Conservation (phyloP, 2,113 vertebrate genomes). For the Rhegmatorhina hoffmannsi region DNA sequence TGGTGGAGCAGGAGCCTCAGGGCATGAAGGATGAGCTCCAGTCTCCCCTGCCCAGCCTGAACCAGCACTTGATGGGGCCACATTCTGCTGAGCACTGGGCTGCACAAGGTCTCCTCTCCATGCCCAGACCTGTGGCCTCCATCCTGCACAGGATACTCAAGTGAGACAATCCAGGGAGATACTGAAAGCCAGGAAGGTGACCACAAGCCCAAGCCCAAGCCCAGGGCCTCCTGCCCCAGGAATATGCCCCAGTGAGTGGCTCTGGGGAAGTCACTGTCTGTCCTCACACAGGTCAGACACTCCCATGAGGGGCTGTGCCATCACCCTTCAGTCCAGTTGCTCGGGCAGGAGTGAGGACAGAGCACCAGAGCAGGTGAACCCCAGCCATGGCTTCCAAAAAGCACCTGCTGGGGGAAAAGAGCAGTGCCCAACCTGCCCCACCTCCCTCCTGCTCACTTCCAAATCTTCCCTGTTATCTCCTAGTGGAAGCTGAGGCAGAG, state of each 20-base stretch:
- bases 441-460: background rate
- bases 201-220: background rate
- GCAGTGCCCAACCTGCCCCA: background rate
- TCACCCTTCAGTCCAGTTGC: background rate
- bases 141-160: background rate
- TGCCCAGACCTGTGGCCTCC: background rate
- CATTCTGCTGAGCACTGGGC: background rate
- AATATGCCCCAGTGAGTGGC: background rate
- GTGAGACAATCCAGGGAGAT: background rate
- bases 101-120: background rate
- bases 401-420: background rate
- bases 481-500: background rate
- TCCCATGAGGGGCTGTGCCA: background rate
- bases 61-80: background rate
- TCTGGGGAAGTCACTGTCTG: background rate
- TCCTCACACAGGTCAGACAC: background rate
- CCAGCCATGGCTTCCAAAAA: background rate
- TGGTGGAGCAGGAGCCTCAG: background rate
- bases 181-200: background rate
- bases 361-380: background rate
- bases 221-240: background rate
- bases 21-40: background rate
- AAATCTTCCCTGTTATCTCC: background rate
- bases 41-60: background rate
- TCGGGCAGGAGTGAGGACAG: background rate